Evolutionary conservation across 2,888 invertebrate genomes (phyloP).

Genomic region (Tenthredo notha): DNA sequence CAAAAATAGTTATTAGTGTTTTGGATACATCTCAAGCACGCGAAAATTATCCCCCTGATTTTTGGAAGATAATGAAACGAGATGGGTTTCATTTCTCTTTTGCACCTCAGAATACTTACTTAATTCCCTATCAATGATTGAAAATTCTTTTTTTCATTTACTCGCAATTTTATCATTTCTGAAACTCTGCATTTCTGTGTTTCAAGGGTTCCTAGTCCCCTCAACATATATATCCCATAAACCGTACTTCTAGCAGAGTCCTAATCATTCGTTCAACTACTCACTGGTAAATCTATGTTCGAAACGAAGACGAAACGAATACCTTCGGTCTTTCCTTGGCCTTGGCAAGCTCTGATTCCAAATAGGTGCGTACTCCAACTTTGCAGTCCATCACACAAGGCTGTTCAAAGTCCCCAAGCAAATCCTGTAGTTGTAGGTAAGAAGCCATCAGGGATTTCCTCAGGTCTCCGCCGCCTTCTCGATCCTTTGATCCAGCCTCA

Average conservation of each 20-base stretch:
- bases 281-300: constrained; percentile 5
- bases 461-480: constrained; percentile 57
- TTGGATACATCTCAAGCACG: background rate
- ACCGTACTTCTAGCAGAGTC: constrained; percentile 1
- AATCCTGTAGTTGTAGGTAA: constrained; percentile 95
- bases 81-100: background rate
- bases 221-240: background rate
- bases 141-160: background rate
- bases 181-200: background rate
- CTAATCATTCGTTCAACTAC: constrained; percentile 10
- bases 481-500: constrained; percentile 57
- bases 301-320: constrained; percentile 65
- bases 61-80: background rate
- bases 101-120: background rate
- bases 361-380: constrained; percentile 95
- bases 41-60: background rate
- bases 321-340: constrained; percentile 97
- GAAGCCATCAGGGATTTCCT: constrained; percentile 72
- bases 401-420: constrained; percentile 93
- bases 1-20: background rate
- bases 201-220: constrained; percentile 2
- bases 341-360: constrained; percentile 96
- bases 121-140: background rate
- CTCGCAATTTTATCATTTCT: background rate
- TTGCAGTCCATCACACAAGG: constrained; percentile 99